Evolutionary conservation across 2,888 invertebrate species (phyloP).

Genomic region (Odontocolon sp.): DNA sequence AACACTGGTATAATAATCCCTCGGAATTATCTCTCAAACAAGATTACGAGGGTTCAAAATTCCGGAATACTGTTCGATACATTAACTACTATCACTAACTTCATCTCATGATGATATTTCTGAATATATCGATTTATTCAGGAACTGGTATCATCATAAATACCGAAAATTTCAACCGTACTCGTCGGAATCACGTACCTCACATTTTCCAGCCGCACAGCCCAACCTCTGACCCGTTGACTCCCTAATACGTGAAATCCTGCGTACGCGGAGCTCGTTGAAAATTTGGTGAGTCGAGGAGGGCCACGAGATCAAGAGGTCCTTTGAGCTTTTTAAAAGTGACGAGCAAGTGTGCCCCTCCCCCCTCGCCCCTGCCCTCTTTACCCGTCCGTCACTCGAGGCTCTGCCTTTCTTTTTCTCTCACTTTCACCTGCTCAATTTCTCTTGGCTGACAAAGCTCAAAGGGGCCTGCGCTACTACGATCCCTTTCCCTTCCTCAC

Average conservation of each 20-base stretch:
- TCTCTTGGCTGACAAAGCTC: slow-evolving; percentile 42
- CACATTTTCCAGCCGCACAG: too few relatives aligned
- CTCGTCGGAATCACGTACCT: too few relatives aligned
- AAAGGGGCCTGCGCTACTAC: slow-evolving; percentile 36
- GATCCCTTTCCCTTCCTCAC: too few relatives aligned
- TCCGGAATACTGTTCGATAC: too few relatives aligned
- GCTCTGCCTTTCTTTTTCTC: background rate
- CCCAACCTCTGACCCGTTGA: background rate
- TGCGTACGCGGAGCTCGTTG: background rate
- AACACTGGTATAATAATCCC: too few relatives aligned
- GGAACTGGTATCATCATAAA: too few relatives aligned
- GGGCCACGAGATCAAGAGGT: slow-evolving; percentile 11
- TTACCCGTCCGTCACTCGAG: slow-evolving; percentile 13
- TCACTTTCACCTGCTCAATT: slow-evolving; percentile 4
- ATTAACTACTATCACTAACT: too few relatives aligned
- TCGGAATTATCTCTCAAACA: too few relatives aligned
- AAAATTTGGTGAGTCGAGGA: slow-evolving; percentile 9
- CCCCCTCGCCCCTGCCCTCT: background rate
- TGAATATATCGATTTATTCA: too few relatives aligned
- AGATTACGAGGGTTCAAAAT: too few relatives aligned
- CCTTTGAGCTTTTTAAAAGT: slow-evolving; percentile 50
- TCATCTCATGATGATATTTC: too few relatives aligned
- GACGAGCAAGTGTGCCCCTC: slow-evolving; percentile 5
- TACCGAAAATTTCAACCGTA: too few relatives aligned
- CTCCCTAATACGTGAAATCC: slow-evolving; percentile 2